Conservation (phyloP, 2,888 invertebrate genomes). For the Strigamia transsilvanica region DNA sequence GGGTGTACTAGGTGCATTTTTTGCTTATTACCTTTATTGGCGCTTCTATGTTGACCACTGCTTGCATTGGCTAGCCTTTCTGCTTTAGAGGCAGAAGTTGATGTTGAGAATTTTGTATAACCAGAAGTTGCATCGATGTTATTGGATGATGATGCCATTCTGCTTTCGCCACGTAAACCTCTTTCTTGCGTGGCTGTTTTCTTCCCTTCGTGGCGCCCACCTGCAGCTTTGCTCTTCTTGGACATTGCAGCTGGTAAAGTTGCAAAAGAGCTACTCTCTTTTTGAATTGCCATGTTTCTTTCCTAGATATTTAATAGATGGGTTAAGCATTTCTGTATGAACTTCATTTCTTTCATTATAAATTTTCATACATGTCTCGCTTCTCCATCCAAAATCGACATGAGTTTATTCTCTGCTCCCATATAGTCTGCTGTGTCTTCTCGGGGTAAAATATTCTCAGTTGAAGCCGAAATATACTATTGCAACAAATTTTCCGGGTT, state of each 20-base stretch:
- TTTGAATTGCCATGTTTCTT: conserved; percentile 53
- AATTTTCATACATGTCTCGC: conserved; percentile 51
- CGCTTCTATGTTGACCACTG: conserved; percentile 22
- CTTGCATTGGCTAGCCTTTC: conserved; percentile 17
- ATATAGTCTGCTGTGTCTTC: conserved; percentile 51
- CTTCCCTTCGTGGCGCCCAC: not conserved
- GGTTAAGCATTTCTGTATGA: not conserved
- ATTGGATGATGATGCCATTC: conserved; percentile 6
- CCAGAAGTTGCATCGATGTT: not conserved
- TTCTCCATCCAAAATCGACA: conserved; percentile 56
- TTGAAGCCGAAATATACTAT: conserved; percentile 56
- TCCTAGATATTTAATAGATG: conserved; percentile 35
- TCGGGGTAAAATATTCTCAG: conserved; percentile 55
- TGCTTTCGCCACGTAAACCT: not conserved
- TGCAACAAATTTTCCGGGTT: not conserved
- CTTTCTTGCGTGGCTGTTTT: conserved; percentile 55
- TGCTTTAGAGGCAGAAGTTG: conserved; percentile 14
- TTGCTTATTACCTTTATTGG: not conserved
- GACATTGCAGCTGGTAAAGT: conserved; percentile 54
- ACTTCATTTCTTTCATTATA: not conserved
- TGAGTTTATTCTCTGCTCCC: conserved; percentile 56
- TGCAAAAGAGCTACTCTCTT: conserved; percentile 56
- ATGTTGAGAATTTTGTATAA: not conserved
- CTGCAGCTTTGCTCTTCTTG: not conserved
- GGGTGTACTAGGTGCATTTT: not conserved